Percentiles rank a stretch among this genome's conserved stretches.
phyloP scores from a whole-genome alignment of 2,113 vertebrate species.

The Cichladusa arquata region DNA sequence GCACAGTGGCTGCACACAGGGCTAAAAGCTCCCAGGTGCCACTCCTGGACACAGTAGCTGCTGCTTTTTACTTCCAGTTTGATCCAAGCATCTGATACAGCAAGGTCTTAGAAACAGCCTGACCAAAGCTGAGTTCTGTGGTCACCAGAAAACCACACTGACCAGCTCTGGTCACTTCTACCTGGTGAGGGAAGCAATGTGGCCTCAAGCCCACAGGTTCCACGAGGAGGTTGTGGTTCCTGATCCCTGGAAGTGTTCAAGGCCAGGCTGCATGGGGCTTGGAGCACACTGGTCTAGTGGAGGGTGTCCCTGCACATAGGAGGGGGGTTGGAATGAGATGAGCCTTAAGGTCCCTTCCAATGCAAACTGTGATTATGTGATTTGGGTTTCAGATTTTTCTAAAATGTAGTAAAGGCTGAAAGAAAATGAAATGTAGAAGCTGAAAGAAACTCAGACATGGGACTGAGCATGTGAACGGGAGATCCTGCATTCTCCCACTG shows the following conservation, averaged over 20 bases:
- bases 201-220: background rate
- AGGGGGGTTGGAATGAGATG: background rate
- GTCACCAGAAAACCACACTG: background rate
- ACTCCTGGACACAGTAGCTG: background rate
- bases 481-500: background rate
- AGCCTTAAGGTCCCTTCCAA: background rate
- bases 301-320: too few relatives aligned
- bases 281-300: background rate
- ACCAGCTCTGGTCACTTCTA: background rate
- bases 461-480: fast-evolving
- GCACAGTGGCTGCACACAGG: background rate
- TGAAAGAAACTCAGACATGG: background rate
- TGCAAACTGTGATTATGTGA: background rate
- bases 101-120: background rate
- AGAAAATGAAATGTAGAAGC: background rate
- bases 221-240: background rate
- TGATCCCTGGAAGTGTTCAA: background rate
- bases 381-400: background rate
- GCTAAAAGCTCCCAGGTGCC: background rate
- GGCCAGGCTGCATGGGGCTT: background rate
- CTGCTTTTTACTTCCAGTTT: background rate
- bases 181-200: background rate
- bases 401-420: background rate
- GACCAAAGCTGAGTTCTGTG: background rate
- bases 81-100: background rate